Base-by-base conservation (phyloP, 2,888 invertebrate genomes). In the Isoperla grammatica region DNA sequence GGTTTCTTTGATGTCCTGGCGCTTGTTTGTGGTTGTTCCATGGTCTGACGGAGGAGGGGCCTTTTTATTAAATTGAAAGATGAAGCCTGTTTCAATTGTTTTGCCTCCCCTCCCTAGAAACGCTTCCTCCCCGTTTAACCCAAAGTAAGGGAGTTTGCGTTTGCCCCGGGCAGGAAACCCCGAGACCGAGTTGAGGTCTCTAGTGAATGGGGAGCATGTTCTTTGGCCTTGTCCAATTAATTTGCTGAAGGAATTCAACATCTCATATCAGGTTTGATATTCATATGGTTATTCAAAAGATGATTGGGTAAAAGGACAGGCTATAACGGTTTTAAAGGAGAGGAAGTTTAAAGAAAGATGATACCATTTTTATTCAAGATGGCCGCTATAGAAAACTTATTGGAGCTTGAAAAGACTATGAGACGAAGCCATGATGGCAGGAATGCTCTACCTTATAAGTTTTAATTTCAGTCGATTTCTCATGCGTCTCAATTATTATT, bases 241-340 rank as follows among this genome's bases (percentile, higher is more conserved):
- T 15, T 17, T 15, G 15, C 19, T 9, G 53, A 39, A 53, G 49
- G 49, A 50, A 35, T 8, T 19, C 48, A 17, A 39, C 53, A 15
- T 15, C 53, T 37, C 53, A 53, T 53, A 53, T 53, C 53, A 53
- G 53, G 53, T 53, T 53, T 53, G 40, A 53, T 53, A 53, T 53
- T 39, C 53, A 37, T 53, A 19, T 53, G 35, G 22, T 48, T 22
- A 22, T 50, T 6, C 29, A 50, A 20, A 17, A 53, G 53, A 53
- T 53, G 53, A 53, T 53, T 53, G 53, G 37, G 29, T 8, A 39
- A 53, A 53, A 37, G 39, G 53, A 53, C 17, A 37, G 15, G n/a
- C 17, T 37, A 46, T 50, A 50, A 50, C 49, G 23, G 49, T 12
- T 29, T 50, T 13, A 23, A 50, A 50, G 35, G 23, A 29, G 8